Evolutionary conservation across 2,797 vertebrate genomes (phyloP).

Genomic region (Philypnodon macrostomus): DNA sequence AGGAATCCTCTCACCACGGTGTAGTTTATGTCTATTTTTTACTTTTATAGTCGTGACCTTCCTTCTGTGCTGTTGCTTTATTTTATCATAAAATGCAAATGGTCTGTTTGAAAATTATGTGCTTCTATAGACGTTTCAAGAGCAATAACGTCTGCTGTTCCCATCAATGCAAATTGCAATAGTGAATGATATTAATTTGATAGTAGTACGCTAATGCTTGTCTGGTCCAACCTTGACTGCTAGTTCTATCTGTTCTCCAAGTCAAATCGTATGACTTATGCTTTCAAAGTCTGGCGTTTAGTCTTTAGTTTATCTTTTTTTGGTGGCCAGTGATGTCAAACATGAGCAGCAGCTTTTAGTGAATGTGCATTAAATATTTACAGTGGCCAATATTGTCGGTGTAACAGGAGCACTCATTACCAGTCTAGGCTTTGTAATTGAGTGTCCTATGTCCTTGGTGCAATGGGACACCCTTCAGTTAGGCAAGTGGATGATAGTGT

Average conservation of each 20-base stretch:
- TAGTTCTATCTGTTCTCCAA: not conserved
- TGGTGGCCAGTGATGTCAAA: conserved; percentile 3
- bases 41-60: not conserved
- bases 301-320: conserved; percentile 7
- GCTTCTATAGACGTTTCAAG: not conserved
- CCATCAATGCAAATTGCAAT: not conserved
- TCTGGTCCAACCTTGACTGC: conserved; percentile 1
- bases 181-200: not conserved
- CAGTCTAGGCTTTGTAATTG: conserved; percentile 73
- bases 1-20: too few species aligned
- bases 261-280: not conserved
- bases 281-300: not conserved
- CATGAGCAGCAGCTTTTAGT: conserved; percentile 8
- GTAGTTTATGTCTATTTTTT: too few species aligned
- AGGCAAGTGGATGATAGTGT: conserved; percentile 10
- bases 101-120: not conserved
- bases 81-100: conserved; percentile 4
- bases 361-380: conserved; percentile 73
- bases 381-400: conserved; percentile 59
- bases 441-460: conserved; percentile 60
- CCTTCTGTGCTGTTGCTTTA: not conserved
- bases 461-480: conserved; percentile 54
- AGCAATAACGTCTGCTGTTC: not conserved
- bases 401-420: conserved; percentile 78
- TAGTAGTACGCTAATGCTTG: not conserved